Evolutionary conservation across 2,888 invertebrate genomes (phyloP).

Genomic region (Belgica antarctica): DNA sequence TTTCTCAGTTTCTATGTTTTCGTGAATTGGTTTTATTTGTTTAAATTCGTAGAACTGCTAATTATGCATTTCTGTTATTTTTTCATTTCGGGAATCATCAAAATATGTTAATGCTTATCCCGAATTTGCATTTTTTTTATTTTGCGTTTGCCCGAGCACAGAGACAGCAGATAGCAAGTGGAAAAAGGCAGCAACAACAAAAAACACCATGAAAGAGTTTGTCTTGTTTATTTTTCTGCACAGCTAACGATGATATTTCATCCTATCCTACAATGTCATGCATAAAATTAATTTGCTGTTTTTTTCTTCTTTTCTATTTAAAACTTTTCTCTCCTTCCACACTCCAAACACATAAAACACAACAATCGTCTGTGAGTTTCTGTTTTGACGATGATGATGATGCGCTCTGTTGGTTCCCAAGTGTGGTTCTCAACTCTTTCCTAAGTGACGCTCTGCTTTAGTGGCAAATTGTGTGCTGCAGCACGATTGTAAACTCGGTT

Average conservation of each 20-base stretch:
- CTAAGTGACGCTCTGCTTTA: not conserved
- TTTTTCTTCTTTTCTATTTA: constrained; percentile 2
- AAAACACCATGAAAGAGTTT: constrained; percentile 8
- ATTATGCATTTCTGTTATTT: constrained; percentile 24
- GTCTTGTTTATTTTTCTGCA: constrained; percentile 15
- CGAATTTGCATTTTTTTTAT: constrained; percentile 20
- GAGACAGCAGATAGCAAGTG: not conserved
- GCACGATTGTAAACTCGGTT: constrained; percentile 31
- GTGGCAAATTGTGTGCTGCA: constrained; percentile 9
- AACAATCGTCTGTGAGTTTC: not conserved
- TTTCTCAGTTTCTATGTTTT: not conserved
- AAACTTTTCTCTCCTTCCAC: not conserved
- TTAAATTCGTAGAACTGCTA: constrained; percentile 13
- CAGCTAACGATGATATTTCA: constrained; percentile 33
- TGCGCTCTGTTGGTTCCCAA: constrained; percentile 30
- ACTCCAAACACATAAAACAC: not conserved
- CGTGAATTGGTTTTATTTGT: not conserved
- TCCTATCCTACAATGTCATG: constrained; percentile 42
- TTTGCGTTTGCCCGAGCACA: not conserved
- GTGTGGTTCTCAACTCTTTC: constrained; percentile 7
- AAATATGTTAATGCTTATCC: constrained; percentile 31
- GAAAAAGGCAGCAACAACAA: no score
- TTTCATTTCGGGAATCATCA: not conserved
- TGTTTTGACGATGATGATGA: constrained; percentile 15
- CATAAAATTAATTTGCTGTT: constrained; percentile 39